A percentile compares a stretch with the other conserved stretches of the same genome.
phyloP scores from a whole-genome alignment of 2,888 invertebrate genomes.

The Bruchidius siliquastri region DNA sequence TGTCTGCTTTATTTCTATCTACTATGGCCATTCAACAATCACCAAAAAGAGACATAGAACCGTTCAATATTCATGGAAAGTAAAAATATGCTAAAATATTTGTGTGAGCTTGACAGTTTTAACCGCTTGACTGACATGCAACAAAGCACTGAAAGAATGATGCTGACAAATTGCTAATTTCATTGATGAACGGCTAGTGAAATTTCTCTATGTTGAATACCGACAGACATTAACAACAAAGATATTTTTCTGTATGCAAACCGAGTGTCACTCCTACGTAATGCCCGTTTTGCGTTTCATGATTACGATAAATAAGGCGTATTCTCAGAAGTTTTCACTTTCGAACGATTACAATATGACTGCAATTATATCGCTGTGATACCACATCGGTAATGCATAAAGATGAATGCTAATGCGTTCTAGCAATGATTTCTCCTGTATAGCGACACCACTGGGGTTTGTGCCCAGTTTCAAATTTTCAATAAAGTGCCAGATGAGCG shows the following conservation, averaged over 20 bases:
- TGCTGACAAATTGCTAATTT: too few relatives aligned
- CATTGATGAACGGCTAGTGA: too few relatives aligned
- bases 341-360: background rate
- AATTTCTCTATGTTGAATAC: background rate
- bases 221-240: background rate
- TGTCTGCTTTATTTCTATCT: too few relatives aligned
- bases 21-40: too few relatives aligned
- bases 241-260: background rate
- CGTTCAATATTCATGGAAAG: too few relatives aligned
- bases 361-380: background rate
- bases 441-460: background rate
- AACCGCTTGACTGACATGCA: too few relatives aligned
- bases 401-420: background rate
- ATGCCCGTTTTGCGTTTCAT: background rate
- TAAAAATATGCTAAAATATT: too few relatives aligned
- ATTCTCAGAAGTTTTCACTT: background rate
- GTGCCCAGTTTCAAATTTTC: background rate
- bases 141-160: too few relatives aligned
- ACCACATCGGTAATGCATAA: background rate
- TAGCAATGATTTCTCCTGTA: background rate
- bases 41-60: too few relatives aligned
- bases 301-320: background rate
- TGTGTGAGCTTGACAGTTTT: too few relatives aligned
- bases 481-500: background rate
- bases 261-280: background rate